Percentiles rank a stretch among this genome's conserved stretches.
Conservation (phyloP, 1,140 invertebrate genomes). For the Cotesia typhae region DNA sequence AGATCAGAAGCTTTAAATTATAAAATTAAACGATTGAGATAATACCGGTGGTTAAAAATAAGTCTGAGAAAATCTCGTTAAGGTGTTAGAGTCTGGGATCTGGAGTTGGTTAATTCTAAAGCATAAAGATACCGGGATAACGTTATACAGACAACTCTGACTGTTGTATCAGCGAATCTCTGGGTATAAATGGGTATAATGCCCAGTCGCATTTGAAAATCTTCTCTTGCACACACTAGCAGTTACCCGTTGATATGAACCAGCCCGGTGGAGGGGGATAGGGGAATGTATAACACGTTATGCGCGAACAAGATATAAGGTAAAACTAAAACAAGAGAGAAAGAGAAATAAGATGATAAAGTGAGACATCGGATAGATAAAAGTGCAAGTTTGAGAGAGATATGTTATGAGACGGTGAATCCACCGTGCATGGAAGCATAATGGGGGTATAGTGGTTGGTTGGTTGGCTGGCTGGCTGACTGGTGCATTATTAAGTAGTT, state of each 20-base stretch:
- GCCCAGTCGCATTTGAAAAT: conserved; percentile 8
- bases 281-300: background rate
- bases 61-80: background rate
- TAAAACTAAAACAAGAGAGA: background rate
- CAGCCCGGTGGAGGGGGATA: too few species aligned
- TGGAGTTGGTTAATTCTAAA: too few species aligned
- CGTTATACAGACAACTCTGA: background rate
- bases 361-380: too few species aligned
- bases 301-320: conserved; percentile 7
- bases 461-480: conserved; percentile 56
- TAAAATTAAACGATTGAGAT: too few species aligned
- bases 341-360: conserved; percentile 5
- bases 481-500: conserved; percentile 60
- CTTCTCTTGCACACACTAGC: background rate
- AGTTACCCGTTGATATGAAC: too few species aligned
- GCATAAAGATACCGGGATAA: too few species aligned
- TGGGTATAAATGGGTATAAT: background rate
- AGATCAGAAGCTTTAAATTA: too few species aligned
- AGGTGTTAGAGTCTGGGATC: too few species aligned
- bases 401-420: background rate
- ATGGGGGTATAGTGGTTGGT: conserved; percentile 56
- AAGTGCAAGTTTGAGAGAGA: background rate
- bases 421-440: conserved; percentile 53
- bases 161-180: conserved; percentile 17
- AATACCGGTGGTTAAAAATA: too few species aligned